These are phyloP conservation scores for Epirrhoe alternata DNA, from an alignment of 2,888 invertebrate species.

Conservation along the genomic window DNA sequence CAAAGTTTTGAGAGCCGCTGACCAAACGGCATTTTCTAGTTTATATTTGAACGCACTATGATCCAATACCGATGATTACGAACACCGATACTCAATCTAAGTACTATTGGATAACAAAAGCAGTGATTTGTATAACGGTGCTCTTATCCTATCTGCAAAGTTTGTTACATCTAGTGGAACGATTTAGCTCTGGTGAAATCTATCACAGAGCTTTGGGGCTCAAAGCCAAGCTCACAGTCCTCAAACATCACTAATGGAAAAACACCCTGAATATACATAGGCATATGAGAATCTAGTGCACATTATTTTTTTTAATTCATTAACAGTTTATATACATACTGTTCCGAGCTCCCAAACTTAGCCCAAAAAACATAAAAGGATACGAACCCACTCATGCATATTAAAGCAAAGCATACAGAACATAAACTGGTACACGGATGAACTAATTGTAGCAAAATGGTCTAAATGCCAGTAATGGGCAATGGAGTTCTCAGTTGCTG, in stretches of 20 bases:
- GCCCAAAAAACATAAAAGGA: slow-evolving; percentile 19
- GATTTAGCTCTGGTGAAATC: too few species aligned
- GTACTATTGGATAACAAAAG: slow-evolving; percentile 44
- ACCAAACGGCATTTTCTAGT: slow-evolving; percentile 52
- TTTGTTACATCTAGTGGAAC: not conserved
- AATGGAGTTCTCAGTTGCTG: slow-evolving; percentile 49
- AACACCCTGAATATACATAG: not conserved
- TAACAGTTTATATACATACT: slow-evolving; percentile 28
- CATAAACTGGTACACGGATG: slow-evolving; percentile 41
- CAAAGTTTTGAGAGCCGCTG: slow-evolving; percentile 52
- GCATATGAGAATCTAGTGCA: not conserved
- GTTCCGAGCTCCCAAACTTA: slow-evolving; percentile 27
- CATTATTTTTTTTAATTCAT: not conserved
- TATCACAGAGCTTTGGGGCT: too few species aligned
- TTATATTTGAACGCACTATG: slow-evolving; percentile 64
- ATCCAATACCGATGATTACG: slow-evolving; percentile 62
- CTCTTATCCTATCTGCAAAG: slow-evolving; percentile 30
- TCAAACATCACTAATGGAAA: too few species aligned
- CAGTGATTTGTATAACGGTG: slow-evolving; percentile 40
- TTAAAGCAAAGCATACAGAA: slow-evolving; percentile 34
- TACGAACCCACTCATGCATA: slow-evolving; percentile 24
- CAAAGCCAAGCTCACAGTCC: too few species aligned
- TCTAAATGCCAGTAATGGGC: slow-evolving; percentile 57
- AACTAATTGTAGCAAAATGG: slow-evolving; percentile 57
- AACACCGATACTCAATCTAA: slow-evolving; percentile 60